phyloP scores from a whole-genome alignment of 2,888 invertebrate genomes.

The Caprella mutica region DNA sequence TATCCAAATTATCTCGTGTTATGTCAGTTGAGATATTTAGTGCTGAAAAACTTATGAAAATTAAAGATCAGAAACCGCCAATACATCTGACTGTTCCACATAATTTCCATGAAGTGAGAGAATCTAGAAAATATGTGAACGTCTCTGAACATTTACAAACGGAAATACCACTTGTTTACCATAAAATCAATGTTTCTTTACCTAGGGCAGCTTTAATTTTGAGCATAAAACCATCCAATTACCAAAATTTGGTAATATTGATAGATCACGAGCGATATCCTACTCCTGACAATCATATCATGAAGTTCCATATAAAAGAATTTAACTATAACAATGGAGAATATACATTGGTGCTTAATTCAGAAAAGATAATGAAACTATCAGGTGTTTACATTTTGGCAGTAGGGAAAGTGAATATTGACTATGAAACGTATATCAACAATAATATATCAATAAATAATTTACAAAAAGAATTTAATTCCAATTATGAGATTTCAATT shows the following conservation, averaged over 20 bases:
- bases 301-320: conserved; percentile 1
- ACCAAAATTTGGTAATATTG: conserved; percentile 14
- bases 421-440: neutral
- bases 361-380: conserved; percentile 13
- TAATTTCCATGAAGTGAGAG: neutral
- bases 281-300: conserved; percentile 14
- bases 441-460: conserved; percentile 7
- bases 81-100: conserved; percentile 18
- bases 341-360: conserved; percentile 13
- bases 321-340: conserved; percentile 1
- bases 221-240: conserved; percentile 2
- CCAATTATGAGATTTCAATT: conserved; percentile 39
- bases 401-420: conserved; percentile 1
- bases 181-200: conserved; percentile 17
- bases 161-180: conserved; percentile 22
- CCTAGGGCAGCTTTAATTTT: conserved; percentile 15
- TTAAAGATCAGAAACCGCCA: conserved; percentile 9
- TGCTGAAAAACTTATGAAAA: conserved; percentile 3
- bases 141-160: neutral
- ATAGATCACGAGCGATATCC: conserved; percentile 19
- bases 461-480: conserved; percentile 8
- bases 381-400: conserved; percentile 19
- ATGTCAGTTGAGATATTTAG: conserved; percentile 6
- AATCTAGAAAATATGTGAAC: conserved; percentile 6
- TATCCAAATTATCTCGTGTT: conserved; percentile 8